Evolutionary conservation across 2,797 vertebrate genomes (phyloP).

Genomic region (Psittacula derbiana): DNA sequence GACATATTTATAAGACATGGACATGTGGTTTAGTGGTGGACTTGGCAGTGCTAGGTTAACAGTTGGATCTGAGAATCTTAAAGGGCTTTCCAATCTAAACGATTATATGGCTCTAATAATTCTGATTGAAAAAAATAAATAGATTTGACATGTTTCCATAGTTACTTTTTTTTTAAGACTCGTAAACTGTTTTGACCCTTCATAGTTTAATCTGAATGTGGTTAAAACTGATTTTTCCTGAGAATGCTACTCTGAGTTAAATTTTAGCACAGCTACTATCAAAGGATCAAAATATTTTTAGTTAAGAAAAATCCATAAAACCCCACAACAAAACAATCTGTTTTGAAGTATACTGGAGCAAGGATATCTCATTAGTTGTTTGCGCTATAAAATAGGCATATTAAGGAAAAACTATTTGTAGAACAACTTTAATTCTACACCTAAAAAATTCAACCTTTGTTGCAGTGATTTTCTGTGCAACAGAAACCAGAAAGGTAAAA

Average conservation of each 20-base stretch:
- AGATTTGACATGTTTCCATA: background rate
- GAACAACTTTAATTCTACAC: background rate
- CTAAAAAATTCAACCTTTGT: background rate
- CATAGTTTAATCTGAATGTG: background rate
- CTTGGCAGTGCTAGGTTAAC: background rate
- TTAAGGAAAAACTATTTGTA: background rate
- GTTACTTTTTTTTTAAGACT: background rate
- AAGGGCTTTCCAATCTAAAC: background rate
- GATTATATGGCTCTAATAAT: background rate
- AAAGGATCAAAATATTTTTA: background rate
- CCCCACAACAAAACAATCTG: background rate
- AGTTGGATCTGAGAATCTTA: background rate
- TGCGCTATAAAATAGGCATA: background rate
- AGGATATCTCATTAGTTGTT: background rate
- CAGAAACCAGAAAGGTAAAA: background rate
- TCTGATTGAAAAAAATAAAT: background rate
- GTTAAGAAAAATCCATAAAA: background rate
- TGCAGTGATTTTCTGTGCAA: background rate
- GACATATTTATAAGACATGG: background rate
- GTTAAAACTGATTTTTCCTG: background rate
- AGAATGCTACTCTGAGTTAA: background rate
- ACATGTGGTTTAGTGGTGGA: background rate
- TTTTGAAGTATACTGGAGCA: background rate
- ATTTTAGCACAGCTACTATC: background rate
- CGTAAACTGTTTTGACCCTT: background rate